phyloP scores from a whole-genome alignment of 2,888 invertebrate species.

The Acrobasis repandana region DNA sequence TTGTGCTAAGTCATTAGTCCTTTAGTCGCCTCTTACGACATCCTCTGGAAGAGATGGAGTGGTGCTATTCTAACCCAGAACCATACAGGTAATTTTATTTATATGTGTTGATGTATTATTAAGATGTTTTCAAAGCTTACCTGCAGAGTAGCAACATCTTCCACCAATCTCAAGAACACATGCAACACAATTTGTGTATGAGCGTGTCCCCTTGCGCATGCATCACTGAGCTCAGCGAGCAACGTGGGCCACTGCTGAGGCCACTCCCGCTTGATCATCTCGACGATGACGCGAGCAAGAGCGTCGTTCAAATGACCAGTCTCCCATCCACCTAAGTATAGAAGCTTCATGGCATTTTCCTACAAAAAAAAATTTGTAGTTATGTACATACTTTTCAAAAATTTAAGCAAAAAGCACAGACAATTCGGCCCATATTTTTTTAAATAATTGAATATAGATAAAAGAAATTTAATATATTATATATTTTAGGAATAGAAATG shows the following conservation, averaged over 20 bases:
- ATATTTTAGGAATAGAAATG: too few species aligned
- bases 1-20: too few species aligned
- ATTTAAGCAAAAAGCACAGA: too few species aligned
- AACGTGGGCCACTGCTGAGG: conserved; percentile 97
- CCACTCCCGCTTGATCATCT: conserved; percentile 98
- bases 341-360: conserved; percentile 94
- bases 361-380: conserved; percentile 44
- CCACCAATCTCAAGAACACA: conserved; percentile 94
- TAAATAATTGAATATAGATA: too few species aligned
- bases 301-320: conserved; percentile 92
- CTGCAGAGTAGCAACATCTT: conserved; percentile 96
- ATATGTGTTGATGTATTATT: not conserved
- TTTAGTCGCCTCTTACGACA: too few species aligned
- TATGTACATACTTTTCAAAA: too few species aligned
- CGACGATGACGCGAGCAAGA: conserved; percentile 94
- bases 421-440: too few species aligned
- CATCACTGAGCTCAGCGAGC: conserved; percentile 90
- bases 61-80: too few species aligned
- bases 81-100: not conserved
- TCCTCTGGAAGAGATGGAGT: too few species aligned
- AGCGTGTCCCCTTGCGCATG: conserved; percentile 91
- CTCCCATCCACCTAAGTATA: conserved; percentile 89
- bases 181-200: conserved; percentile 95
- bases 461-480: too few species aligned
- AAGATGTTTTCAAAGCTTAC: conserved; percentile 53